Evolutionary conservation across 2,113 vertebrate genomes (phyloP), one percentile per base, ranked within the genome.

Genomic region (Motacilla tschutschensis): DNA sequence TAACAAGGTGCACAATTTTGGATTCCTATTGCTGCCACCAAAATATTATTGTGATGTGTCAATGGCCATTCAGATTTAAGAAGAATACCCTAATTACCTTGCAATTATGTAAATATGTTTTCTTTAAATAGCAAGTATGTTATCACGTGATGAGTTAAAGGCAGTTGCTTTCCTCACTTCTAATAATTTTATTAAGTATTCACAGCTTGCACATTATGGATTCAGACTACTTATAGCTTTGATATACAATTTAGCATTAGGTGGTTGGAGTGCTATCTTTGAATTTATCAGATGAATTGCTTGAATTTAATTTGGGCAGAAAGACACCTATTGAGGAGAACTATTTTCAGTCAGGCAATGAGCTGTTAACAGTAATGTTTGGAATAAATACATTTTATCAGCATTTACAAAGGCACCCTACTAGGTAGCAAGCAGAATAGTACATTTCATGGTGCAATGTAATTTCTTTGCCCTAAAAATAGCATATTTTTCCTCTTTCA

Each of bases 301-400:
- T 48, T 77, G 79, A 74, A 79, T 89, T 79, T 85, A 76, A 31
- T 77, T 70, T 57, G 60, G 7, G 20, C 28, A 87, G n/a, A 83
- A 71, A 46, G 48, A 31, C 18, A 85, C 17, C 67, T 70, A 70
- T 57, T 79, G 53, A 77, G 51, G 41, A 85, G 76, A 87, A 67
- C 38, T 82, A 71, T 74, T 93, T 90, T 59, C 69, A 67, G 48
- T 71, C 55, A 80, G 69, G 28, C 65, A 83, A 79, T 82, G 76
- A 89, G 21, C 69, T 85, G 57, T 74, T 87, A 93, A 70, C 57
- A 71, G 31, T 59, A 79, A 59, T 80, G 60, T 85, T 83, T 82
- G 40, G 55, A 83, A 95, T 90, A 93, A 90, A 93, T 87, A 70
- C 36, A 66, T 90, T 89, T 92, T 90, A 87, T 90, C 82, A 71